A percentile compares a stretch with the other conserved stretches of the same genome.
Evolutionary conservation across 2,888 invertebrate species (phyloP).

Genomic region (Hypomecis punctinalis): DNA sequence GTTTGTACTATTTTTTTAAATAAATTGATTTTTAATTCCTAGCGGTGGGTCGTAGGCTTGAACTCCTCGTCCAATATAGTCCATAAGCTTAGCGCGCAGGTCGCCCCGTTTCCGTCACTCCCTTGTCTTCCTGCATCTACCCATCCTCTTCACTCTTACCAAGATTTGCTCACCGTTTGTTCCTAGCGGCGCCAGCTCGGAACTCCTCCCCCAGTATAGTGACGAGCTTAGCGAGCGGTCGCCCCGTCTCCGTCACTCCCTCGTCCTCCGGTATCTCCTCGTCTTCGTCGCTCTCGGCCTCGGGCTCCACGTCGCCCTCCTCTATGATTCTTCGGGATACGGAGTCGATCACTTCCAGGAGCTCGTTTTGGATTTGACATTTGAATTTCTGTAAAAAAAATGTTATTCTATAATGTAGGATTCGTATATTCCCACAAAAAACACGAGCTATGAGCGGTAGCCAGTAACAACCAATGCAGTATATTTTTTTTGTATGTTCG

Average conservation of each 20-base stretch:
- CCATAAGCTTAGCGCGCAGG: too few species aligned
- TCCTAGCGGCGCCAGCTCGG: slow-evolving; percentile 68
- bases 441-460: too few species aligned
- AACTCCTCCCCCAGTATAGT: slow-evolving; percentile 72
- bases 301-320: slow-evolving; percentile 75
- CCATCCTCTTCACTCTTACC: neutral
- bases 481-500: too few species aligned
- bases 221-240: slow-evolving; percentile 69
- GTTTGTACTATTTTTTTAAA: too few species aligned
- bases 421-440: too few species aligned
- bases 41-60: too few species aligned
- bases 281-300: slow-evolving; percentile 64
- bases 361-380: slow-evolving; percentile 92
- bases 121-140: neutral
- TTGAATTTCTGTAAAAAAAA: slow-evolving; percentile 89
- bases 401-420: too few species aligned
- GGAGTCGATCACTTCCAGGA: slow-evolving; percentile 91
- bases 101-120: neutral
- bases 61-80: too few species aligned
- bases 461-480: too few species aligned
- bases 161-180: slow-evolving; percentile 60
- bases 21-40: too few species aligned
- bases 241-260: slow-evolving; percentile 65
- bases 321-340: slow-evolving; percentile 92
- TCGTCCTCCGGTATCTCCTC: slow-evolving; percentile 59